Evolutionary conservation across 2,113 vertebrate species (phyloP).

Genomic region (Epinephelus cyanopodus): DNA sequence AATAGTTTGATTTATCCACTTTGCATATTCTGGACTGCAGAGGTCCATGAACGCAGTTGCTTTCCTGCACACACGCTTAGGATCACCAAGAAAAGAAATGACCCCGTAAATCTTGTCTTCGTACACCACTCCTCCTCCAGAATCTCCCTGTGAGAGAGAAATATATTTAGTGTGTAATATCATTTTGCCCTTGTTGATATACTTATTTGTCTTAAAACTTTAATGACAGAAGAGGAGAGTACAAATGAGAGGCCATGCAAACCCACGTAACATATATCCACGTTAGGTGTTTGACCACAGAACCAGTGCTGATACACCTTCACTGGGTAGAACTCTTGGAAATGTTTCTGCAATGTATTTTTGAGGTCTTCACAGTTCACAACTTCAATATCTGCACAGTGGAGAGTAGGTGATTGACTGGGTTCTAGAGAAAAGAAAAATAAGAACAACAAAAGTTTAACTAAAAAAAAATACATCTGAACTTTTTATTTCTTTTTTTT

Average conservation of each 20-base stretch:
- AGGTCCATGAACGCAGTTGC: constrained; percentile 14
- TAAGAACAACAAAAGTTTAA: neutral
- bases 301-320: constrained; percentile 7
- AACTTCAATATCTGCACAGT: neutral
- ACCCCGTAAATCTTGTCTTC: neutral
- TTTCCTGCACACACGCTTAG: rapidly evolving
- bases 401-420: neutral
- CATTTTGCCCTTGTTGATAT: neutral
- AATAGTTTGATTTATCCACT: neutral
- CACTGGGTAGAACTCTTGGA: neutral
- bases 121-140: constrained; percentile 36
- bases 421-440: constrained; percentile 1
- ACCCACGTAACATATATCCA: constrained; percentile 18
- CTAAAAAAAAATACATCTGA: neutral
- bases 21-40: neutral
- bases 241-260: neutral
- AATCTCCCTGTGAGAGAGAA: constrained; percentile 30
- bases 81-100: neutral
- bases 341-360: neutral
- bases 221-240: neutral
- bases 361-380: neutral
- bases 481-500: neutral
- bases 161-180: neutral
- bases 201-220: neutral
- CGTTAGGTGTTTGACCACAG: neutral